Evolutionary conservation across 2,113 vertebrate species (phyloP).

Genomic region (Baryphthengus martii): DNA sequence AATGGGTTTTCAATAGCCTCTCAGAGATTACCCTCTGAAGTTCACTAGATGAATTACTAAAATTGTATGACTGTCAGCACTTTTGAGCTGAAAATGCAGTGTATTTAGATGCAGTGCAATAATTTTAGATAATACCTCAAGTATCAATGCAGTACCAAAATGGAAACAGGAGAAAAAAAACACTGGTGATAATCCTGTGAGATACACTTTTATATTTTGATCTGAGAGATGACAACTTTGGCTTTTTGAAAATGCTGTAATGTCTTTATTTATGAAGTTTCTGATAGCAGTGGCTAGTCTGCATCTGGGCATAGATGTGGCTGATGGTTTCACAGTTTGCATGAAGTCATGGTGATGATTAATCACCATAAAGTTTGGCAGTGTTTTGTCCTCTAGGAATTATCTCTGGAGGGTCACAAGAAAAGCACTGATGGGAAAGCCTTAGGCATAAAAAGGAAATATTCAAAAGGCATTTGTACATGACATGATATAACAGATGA

Average conservation of each 20-base stretch:
- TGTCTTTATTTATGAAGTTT: background rate
- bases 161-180: background rate
- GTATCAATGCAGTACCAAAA: background rate
- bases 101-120: background rate
- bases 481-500: background rate
- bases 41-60: background rate
- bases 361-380: rapidly evolving
- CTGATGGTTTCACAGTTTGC: background rate
- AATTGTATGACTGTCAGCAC: background rate
- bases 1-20: background rate
- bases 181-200: background rate
- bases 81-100: background rate
- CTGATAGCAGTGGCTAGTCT: background rate
- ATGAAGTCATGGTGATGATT: background rate
- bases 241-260: background rate
- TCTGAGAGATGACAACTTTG: background rate
- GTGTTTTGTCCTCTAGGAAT: background rate
- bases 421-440: background rate
- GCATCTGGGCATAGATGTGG: background rate
- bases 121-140: background rate
- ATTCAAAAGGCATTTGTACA: background rate
- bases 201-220: background rate
- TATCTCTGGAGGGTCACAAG: background rate
- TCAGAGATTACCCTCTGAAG: background rate
- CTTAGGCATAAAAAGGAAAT: background rate